Base-by-base conservation (phyloP, 2,113 vertebrate species). In the Collichthys lucidus region DNA sequence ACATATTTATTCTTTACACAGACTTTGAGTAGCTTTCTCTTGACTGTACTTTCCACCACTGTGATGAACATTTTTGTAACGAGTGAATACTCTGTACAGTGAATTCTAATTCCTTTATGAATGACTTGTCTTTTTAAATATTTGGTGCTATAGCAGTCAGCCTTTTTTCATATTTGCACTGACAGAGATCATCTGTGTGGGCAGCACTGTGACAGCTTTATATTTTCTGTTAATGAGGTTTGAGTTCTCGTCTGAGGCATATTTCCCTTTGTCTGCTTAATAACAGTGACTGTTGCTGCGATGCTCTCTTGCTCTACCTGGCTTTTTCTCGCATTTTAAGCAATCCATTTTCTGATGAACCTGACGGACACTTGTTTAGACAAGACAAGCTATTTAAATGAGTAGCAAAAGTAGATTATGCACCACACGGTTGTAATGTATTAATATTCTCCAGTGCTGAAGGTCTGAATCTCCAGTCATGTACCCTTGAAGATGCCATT, bases 211-310 rank as follows among this genome's bases (percentile, higher is more conserved):
- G 49, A 73, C 61, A 62, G 29, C 56, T 42, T 35, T 77, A 62
- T 56, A 16, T 72, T 77, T 82, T 52, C n/a, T 49, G 40, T 71
- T 72, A 26, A 71, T 76, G 66, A 82, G 42, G 52, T 64, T 64
- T 74, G 40, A 78, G 59, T 50, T 74, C n/a, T 31, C 65, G 65
- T 74, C 59, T 56, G 35, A 5, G 50, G 4, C 57, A 53, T 2
- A 5, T 71, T 53, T 65, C 46, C 35, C 19, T 77, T 49, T 74
- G 3, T 79, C 53, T 77, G 47, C 53, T 78, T 72, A 44, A 44
- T 15, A 17, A 56, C 16, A 26, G 29, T 63, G 29, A 7, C 46
- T 46, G n/a, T 6, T 63, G 14, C 57, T 29, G 56, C 17, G 0
- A 14, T 19, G 10, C 22, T 47, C n/a, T n/a, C n/a, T n/a, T n/a